Evolutionary conservation across 2,113 vertebrate species (phyloP).

Genomic region (Chlamydotis undulata): DNA sequence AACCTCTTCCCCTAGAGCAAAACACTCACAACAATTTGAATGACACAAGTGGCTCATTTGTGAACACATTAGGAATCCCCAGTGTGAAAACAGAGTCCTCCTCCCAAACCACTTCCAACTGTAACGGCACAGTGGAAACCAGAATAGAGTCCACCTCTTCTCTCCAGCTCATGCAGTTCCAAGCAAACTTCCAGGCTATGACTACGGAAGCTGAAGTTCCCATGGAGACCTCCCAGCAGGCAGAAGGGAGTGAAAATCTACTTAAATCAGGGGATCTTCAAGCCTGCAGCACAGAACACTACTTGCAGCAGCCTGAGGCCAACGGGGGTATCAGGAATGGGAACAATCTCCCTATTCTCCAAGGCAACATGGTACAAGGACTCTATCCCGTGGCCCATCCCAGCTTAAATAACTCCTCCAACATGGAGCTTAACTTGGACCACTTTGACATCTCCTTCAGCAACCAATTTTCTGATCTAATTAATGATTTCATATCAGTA

Average conservation of each 20-base stretch:
- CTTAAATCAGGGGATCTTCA: slow-evolving; percentile 92
- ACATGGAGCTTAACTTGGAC: slow-evolving; percentile 98
- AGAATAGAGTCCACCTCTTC: slow-evolving; percentile 83
- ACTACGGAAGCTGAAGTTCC: slow-evolving; percentile 83
- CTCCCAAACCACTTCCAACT: slow-evolving; percentile 84
- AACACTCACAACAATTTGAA: slow-evolving; percentile 77
- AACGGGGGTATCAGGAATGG: slow-evolving; percentile 82
- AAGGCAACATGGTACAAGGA: slow-evolving; percentile 91
- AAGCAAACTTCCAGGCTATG: slow-evolving; percentile 89
- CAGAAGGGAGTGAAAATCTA: slow-evolving; percentile 85
- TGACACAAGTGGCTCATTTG: slow-evolving; percentile 76
- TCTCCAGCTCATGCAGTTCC: slow-evolving; percentile 96
- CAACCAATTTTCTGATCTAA: slow-evolving; percentile 99
- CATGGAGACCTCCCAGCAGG: slow-evolving; percentile 81
- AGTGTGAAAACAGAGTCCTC: slow-evolving; percentile 91
- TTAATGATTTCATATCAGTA: slow-evolving; percentile 98
- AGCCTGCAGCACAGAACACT: slow-evolving; percentile 88
- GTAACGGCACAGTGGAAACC: slow-evolving; percentile 86
- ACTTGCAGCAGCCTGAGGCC: slow-evolving; percentile 88
- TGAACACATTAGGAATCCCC: slow-evolving; percentile 72
- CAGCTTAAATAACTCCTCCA: slow-evolving; percentile 77
- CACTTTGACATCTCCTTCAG: slow-evolving; percentile 99
- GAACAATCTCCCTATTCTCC: slow-evolving; percentile 86
- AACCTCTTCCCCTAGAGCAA: slow-evolving; percentile 80
- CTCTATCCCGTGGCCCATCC: slow-evolving; percentile 92